Conservation (phyloP, 1,140 invertebrate genomes). For the Maconellicoccus hirsutus region DNA sequence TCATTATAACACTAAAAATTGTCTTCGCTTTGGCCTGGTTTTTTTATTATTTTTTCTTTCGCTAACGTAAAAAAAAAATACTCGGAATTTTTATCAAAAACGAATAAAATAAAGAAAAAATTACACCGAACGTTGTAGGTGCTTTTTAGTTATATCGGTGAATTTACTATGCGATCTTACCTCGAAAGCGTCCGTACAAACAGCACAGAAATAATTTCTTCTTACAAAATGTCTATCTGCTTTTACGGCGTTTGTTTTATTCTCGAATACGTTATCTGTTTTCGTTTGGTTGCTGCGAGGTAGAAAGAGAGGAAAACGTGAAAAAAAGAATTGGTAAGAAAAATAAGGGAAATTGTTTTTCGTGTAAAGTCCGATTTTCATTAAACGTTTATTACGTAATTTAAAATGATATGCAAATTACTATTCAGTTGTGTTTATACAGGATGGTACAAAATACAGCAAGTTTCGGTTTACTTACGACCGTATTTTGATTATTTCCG, state of each 20-base stretch:
- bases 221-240: background rate
- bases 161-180: background rate
- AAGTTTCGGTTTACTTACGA: slow-evolving; percentile 8
- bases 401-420: slow-evolving; percentile 4
- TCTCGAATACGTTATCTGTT: background rate
- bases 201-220: background rate
- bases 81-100: background rate
- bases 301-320: background rate
- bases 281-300: background rate
- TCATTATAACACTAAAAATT: slow-evolving; percentile 8
- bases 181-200: background rate
- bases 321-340: background rate
- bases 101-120: background rate
- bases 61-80: no score
- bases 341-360: background rate
- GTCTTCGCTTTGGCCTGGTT: background rate
- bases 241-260: background rate
- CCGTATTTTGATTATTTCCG: slow-evolving; percentile 8
- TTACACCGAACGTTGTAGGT: background rate
- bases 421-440: background rate
- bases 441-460: slow-evolving; percentile 7
- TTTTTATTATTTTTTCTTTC: no score
- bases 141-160: no score
- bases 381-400: background rate
- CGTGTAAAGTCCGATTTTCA: background rate